Base-by-base conservation (phyloP, 1,140 invertebrate genomes). In the Drosophila yakuba region DNA sequence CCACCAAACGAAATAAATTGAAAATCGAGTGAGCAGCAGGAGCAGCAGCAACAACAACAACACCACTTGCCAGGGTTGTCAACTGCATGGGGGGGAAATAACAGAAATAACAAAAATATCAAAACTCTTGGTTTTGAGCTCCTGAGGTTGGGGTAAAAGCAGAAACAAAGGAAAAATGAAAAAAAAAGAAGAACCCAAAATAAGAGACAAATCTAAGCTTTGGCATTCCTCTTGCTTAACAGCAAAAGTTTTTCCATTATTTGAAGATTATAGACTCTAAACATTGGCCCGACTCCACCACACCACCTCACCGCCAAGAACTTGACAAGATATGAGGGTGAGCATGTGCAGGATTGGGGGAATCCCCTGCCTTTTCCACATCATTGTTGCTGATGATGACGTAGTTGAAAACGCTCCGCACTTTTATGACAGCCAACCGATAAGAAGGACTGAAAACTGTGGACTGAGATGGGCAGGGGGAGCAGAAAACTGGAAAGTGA, bases 211-310 rank as follows among this genome's bases (percentile, higher is more conserved):
- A 80, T 88, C 84, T 89, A 89, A 89, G 84, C 84, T 89, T 75
- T 78, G 77, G 84, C 84, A 90, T 90, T 85, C 78, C 81, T 86
- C 56, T 83, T 83, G 86, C 88, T 88, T 90, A 90, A 90, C 86
- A 90, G 82, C 82, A 90, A 91, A 90, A 90, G 83, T 90, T 90
- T 90, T 90, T 90, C 88, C 88, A 90, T 90, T 90, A 90, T 90
- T 90, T 90, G 88, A 91, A 91, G 88, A 90, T 90, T 91, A 90
- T 91, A 91, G 82, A 90, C 82, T 90, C 88, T 88, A 90, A 91
- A 90, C 79, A 88, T 86, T 78, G 7, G 32, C 32, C 64, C 17
- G 17, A 17, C 17, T 17, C 17, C 28, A 39, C 67, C 51, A 23
- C 15, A 4, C 39, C 15, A 12, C 4, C 23, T 5, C 36, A 38